Evolutionary conservation across 2,888 invertebrate genomes (phyloP), one percentile per base, ranked within the genome.

Genomic region (Callinectes sapidus): DNA sequence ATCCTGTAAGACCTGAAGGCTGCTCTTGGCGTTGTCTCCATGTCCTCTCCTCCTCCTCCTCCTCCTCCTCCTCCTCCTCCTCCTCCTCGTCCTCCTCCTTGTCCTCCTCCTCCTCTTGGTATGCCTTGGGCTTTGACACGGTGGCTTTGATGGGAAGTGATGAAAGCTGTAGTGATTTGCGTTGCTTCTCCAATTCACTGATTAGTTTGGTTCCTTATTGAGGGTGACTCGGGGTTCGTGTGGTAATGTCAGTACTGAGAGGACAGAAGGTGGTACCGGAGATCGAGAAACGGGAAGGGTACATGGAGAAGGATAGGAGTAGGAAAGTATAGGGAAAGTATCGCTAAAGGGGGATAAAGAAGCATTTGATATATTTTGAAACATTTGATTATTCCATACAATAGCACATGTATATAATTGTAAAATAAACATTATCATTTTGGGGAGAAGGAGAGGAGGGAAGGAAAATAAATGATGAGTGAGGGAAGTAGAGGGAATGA

Each of bases 1-100:
- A 89, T 89, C 71, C 89, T 89, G 89, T 39, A 71, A 48, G 71
- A 77, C 28, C 42, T 42, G 42, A n/a, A 39, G 35, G 71, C 35
- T 23, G 10, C 2, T 48, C n/a, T 48, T 48, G 54, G 89, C 39
- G 28, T 16, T n/a, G 42, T 48, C 71, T 55, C 35, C 35, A 8
- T 66, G 35, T 39, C 89, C 42, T 35, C 89, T 71, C 35, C 42
- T 35, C 61, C 66, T 66, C 89, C 55, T 87, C 87, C 35, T 81
- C 35, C 35, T 81, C 14, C 35, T 32, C 81, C 81, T 81, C 18
- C 71, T 71, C 71, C 28, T 71, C 71, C 71, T 71, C 71, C 71
- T 71, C 32, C 85, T 28, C 71, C 28, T 71, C 66, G 6, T n/a
- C 71, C 81, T 81, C 18, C 71, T 71, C 71, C 28, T 71, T 28